Conservation (phyloP, 2,888 invertebrate species). For the Hyles lineata region DNA sequence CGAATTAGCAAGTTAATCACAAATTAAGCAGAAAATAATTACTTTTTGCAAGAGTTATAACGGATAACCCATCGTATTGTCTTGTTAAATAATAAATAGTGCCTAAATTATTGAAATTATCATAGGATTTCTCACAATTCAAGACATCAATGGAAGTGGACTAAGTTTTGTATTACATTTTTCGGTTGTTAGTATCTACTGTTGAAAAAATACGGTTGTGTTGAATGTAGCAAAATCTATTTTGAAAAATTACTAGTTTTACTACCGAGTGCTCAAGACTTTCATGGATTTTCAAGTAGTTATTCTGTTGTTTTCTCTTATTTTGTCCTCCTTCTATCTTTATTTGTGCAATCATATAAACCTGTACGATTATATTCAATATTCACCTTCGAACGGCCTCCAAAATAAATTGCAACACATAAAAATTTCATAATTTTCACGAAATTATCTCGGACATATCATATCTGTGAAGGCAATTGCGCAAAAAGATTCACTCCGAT, state of each 20-base stretch:
- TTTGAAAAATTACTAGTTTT: too few relatives aligned
- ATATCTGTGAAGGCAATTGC: constrained; percentile 21
- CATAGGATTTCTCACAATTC: neutral
- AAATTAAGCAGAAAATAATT: neutral
- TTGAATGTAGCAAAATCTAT: too few relatives aligned
- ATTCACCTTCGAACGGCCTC: neutral
- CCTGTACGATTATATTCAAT: neutral
- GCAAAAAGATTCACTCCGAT: constrained; percentile 33
- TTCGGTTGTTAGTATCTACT: too few relatives aligned
- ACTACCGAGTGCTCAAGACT: too few relatives aligned
- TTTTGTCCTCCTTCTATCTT: neutral
- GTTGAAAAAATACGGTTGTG: too few relatives aligned
- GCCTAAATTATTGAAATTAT: too few relatives aligned
- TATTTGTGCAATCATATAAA: neutral
- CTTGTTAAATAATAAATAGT: neutral
- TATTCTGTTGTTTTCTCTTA: neutral
- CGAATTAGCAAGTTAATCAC: constrained; percentile 9
- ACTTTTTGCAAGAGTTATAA: neutral
- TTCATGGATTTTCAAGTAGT: too few relatives aligned
- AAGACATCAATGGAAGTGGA: too few relatives aligned
- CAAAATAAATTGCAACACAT: neutral
- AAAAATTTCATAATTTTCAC: neutral
- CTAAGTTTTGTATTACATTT: too few relatives aligned
- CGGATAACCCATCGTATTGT: neutral
- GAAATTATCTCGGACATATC: constrained; percentile 7